These are phyloP conservation scores for Mechanitis mazaeus DNA, from an alignment of 2,888 invertebrate species.

Conservation along the genomic window DNA sequence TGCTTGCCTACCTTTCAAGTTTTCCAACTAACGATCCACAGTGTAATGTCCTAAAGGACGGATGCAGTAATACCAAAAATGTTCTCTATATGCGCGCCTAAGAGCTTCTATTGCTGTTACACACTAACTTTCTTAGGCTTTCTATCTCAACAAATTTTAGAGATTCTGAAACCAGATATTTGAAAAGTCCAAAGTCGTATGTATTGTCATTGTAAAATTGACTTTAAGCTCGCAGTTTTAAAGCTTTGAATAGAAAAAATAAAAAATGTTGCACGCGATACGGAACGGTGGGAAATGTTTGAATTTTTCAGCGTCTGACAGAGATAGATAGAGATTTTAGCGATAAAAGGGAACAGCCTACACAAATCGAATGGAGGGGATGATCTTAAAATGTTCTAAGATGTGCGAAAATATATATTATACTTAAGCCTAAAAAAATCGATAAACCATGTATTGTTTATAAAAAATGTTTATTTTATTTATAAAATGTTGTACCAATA, in stretches of 20 bases:
- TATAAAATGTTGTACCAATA: constrained; percentile 28
- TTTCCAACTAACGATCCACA: constrained; percentile 40
- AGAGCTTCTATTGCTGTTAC: constrained; percentile 26
- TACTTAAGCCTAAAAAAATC: constrained; percentile 10
- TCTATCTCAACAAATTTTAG: constrained; percentile 11
- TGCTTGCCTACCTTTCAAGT: constrained; percentile 68
- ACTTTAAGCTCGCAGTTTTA: constrained; percentile 28
- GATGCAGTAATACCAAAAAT: constrained; percentile 12
- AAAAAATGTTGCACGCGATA: constrained; percentile 47
- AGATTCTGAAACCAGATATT: constrained; percentile 19
- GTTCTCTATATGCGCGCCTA: constrained; percentile 9
- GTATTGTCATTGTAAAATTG: constrained; percentile 27
- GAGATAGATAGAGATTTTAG: constrained; percentile 66
- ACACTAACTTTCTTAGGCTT: constrained; percentile 19
- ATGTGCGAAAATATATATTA: constrained; percentile 30
- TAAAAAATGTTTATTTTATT: not conserved
- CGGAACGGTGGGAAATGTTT: constrained; percentile 51
- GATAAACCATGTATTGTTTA: constrained; percentile 21
- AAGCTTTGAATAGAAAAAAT: constrained; percentile 34
- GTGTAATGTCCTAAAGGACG: constrained; percentile 33
- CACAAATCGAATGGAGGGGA: constrained; percentile 61
- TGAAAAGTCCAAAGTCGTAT: constrained; percentile 19
- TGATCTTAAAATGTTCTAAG: constrained; percentile 68
- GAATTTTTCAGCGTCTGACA: constrained; percentile 67
- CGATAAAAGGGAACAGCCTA: constrained; percentile 72